Base-by-base conservation (phyloP, 2,113 vertebrate genomes). In the Gorsachius goisagi region DNA sequence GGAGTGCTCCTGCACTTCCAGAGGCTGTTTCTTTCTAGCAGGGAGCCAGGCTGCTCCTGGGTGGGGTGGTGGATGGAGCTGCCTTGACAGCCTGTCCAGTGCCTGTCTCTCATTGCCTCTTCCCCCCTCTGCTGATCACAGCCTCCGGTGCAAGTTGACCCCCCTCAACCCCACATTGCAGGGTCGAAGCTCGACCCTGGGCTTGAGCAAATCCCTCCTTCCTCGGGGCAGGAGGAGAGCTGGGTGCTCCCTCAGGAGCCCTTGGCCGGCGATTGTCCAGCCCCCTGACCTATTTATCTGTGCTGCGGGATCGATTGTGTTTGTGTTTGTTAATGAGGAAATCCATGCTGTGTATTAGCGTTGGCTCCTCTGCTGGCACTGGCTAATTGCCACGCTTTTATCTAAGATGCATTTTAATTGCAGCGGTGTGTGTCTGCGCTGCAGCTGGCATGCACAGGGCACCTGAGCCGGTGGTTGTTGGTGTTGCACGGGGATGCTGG, bases 291-390 rank as follows among this genome's bases (percentile, higher is more conserved):
- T 92, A 66, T 96, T 98, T 97, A 97, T 98, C 93, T 10, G 3
- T 89, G 84, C 67, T 90, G 77, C 4, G 35, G 93, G 96, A 98
- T 98, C 95, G 37, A 98, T 98, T 62, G 88, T 94, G 97, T 98
- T 98, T 97, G 95, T 93, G 90, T 97, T 97, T 89, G 97, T 88
- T 98, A 97, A 98, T 97, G 97, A 97, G 97, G 97, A 98, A 97
- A 98, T 98, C 98, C 94, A 97, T 97, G 96, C 91, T 87, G 64
- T 39, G 96, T 94, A 97, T 98, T 97, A 97, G 96, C 0, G 4
- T 72, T 77, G 86, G 72, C 84, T 87, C 76, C 37, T 13, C 86
- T 2, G 15, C 80, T 5, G 2, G 84, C 23, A 9, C 95, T 97
- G 92, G 84, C 92, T 97, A 93, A 97, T 97, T 96, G 95, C 94